These are phyloP conservation scores for Leiothrix lutea DNA, from an alignment of 2,113 vertebrate genomes.

Conservation along the genomic window DNA sequence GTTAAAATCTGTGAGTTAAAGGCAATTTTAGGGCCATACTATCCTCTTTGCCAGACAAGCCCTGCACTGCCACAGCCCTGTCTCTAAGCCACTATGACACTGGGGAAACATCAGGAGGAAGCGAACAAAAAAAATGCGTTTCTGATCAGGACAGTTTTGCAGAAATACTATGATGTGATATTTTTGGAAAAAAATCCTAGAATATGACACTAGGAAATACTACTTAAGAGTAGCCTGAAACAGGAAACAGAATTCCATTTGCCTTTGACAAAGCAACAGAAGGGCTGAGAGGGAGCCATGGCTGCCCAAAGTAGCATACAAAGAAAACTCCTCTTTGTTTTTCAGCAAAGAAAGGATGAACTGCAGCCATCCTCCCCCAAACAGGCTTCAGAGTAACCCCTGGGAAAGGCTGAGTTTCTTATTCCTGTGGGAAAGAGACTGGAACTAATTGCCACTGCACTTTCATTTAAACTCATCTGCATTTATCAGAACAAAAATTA, in stretches of 20 bases:
- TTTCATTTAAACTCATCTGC: neutral
- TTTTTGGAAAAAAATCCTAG: neutral
- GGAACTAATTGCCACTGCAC: neutral
- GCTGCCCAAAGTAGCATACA: neutral
- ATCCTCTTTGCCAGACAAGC: neutral
- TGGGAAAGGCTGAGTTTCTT: neutral
- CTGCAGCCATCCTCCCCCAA: neutral
- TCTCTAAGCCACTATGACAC: neutral
- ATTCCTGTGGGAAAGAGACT: neutral
- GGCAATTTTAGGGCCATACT: neutral
- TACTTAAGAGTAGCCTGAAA: neutral
- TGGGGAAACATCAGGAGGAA: neutral
- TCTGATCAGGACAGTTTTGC: neutral
- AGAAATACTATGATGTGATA: neutral
- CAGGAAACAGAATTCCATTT: neutral
- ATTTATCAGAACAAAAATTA: neutral
- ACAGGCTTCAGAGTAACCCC: neutral
- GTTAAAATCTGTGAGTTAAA: neutral
- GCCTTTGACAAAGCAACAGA: neutral
- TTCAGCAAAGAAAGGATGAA: neutral
- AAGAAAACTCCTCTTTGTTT: neutral
- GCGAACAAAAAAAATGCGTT: rapidly evolving
- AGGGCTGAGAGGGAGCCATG: neutral
- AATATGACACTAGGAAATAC: neutral
- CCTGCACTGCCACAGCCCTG: neutral